Conservation (phyloP, 2,113 vertebrate species). For the Octodon degus region DNA sequence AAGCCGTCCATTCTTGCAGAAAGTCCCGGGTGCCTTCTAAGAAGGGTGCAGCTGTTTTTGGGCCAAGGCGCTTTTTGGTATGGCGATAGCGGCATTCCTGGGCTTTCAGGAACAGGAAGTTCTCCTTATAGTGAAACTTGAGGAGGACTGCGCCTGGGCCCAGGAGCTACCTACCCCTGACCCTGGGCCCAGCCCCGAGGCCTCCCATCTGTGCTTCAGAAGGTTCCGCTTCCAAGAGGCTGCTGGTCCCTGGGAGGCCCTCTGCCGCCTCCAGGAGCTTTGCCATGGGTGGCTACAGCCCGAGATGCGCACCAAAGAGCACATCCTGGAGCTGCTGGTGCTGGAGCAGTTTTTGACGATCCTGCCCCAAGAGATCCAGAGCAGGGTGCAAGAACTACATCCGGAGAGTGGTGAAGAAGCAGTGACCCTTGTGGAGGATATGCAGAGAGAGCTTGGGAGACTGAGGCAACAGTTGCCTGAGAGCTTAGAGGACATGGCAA, state of each 20-base stretch:
- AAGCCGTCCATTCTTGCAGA: neutral
- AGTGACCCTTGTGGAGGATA: too few species aligned
- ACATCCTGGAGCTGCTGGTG: slow-evolving; percentile 79
- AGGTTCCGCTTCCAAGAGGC: too few species aligned
- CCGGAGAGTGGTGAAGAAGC: too few species aligned
- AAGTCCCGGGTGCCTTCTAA: neutral
- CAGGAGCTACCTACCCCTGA: slow-evolving; percentile 68
- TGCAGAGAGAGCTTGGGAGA: too few species aligned
- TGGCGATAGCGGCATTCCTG: slow-evolving; percentile 67
- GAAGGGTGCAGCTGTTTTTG: neutral
- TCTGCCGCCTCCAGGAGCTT: slow-evolving; percentile 73
- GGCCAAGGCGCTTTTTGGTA: neutral
- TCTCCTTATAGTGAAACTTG: slow-evolving; percentile 81
- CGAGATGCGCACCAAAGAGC: slow-evolving; percentile 76
- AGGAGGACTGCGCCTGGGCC: slow-evolving; percentile 81
- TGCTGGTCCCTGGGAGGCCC: too few species aligned
- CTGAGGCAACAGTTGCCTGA: too few species aligned
- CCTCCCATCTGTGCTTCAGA: neutral
- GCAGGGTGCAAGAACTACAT: too few species aligned
- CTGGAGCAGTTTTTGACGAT: slow-evolving; percentile 79
- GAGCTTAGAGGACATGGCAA: too few species aligned
- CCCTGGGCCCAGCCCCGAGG: slow-evolving; percentile 65
- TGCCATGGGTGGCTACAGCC: slow-evolving; percentile 77
- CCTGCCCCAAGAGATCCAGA: slow-evolving; percentile 1
- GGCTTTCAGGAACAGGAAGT: slow-evolving; percentile 75